Conservation (phyloP, 1,140 invertebrate species). For the Pseudomyrmex flavicornis region DNA sequence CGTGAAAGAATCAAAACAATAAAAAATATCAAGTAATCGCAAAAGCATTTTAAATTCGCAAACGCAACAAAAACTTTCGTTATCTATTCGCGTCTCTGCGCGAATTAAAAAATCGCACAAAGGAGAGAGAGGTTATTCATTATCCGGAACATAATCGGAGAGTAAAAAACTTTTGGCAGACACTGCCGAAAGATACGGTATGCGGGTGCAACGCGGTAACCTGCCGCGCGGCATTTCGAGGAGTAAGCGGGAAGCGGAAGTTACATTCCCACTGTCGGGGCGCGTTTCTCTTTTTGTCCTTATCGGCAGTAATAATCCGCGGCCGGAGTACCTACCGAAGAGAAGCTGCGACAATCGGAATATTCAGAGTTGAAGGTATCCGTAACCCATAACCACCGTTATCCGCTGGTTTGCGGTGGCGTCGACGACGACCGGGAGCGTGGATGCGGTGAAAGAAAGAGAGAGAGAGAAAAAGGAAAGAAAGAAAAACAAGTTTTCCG, state of each 20-base stretch:
- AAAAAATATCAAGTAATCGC: neutral
- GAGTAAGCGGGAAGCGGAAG: conserved; percentile 37
- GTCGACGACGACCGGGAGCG: conserved; percentile 2
- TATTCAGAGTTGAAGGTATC: conserved; percentile 56
- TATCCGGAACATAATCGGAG: conserved; percentile 29
- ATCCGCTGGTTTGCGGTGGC: conserved; percentile 53
- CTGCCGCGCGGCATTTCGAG: conserved; percentile 24
- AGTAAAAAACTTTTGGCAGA: conserved; percentile 38
- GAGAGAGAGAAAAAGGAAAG: neutral
- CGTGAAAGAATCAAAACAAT: no score
- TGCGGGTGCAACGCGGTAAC: conserved; percentile 15
- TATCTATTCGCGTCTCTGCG: no score
- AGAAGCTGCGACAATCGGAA: conserved; percentile 50
- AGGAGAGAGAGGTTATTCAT: conserved; percentile 8
- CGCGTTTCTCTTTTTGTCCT: conserved; percentile 36
- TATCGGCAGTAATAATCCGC: conserved; percentile 59
- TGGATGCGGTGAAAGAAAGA: neutral
- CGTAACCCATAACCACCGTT: conserved; percentile 65
- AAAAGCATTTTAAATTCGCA: neutral
- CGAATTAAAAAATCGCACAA: no score
- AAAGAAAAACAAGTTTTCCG: conserved; percentile 60
- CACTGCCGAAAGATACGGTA: conserved; percentile 31
- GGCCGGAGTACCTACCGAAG: conserved; percentile 3
- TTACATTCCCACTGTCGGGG: conserved; percentile 43
- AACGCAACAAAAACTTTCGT: neutral